Percentiles rank a stretch among this genome's conserved stretches.
These are phyloP conservation scores for Apeira syringaria DNA, from an alignment of 2,888 invertebrate species.

Conservation along the genomic window DNA sequence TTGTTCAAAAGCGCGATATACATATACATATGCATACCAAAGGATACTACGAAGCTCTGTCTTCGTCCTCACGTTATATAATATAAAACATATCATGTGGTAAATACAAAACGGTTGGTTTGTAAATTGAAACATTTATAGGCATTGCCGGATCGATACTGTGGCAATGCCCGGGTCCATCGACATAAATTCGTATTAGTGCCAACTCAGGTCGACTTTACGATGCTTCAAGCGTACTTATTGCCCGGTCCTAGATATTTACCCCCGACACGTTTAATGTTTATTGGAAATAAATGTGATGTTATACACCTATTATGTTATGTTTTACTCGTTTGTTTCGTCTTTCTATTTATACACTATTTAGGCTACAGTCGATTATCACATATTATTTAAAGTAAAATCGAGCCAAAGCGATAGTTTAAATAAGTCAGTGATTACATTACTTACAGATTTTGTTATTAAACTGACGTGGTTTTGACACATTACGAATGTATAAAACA, in stretches of 20 bases:
- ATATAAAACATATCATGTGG: constrained; percentile 43
- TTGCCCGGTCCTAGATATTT: constrained; percentile 66
- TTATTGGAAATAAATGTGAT: constrained; percentile 52
- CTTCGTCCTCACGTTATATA: constrained; percentile 29
- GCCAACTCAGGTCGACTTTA: constrained; percentile 81
- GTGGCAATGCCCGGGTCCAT: constrained; percentile 59
- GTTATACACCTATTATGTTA: constrained; percentile 28
- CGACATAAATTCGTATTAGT: constrained; percentile 82
- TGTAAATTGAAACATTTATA: constrained; percentile 77
- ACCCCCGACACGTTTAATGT: constrained; percentile 55
- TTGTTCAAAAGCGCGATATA: too few species aligned
- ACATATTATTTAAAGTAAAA: too few species aligned
- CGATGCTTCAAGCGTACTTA: constrained; percentile 73
- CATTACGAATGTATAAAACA: too few species aligned
- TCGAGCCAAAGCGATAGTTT: too few species aligned
- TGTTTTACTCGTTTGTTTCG: too few species aligned
- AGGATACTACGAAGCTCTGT: constrained; percentile 27
- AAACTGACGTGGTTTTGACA: too few species aligned
- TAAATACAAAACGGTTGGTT: constrained; percentile 54
- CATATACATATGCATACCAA: constrained; percentile 1
- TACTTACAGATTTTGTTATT: too few species aligned
- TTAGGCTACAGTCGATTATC: too few species aligned
- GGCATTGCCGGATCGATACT: constrained; percentile 69
- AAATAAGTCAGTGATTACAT: too few species aligned
- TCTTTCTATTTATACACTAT: too few species aligned